Evolutionary conservation across 1,140 invertebrate genomes (phyloP).

Genomic region (Lepidostoma basale): DNA sequence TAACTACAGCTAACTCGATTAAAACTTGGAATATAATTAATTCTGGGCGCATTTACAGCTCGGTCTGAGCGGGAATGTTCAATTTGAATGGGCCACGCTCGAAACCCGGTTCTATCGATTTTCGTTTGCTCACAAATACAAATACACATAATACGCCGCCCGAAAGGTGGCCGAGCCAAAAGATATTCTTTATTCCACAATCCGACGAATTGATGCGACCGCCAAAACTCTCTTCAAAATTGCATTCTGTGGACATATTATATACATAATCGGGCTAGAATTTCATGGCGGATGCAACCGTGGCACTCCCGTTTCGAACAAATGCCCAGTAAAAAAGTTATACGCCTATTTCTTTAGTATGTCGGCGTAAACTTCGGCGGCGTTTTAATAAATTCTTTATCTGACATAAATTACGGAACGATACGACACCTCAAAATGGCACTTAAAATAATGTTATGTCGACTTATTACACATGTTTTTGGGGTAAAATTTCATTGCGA

Average conservation of each 20-base stretch:
- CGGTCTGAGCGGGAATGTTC: not conserved
- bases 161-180: not conserved
- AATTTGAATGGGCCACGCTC: not conserved
- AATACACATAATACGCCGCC: slow-evolving; percentile 4
- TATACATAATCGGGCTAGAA: slow-evolving; percentile 23
- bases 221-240: not conserved
- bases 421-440: not conserved
- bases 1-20: not conserved
- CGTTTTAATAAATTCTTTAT: not conserved
- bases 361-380: not conserved
- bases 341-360: not conserved
- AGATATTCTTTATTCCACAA: slow-evolving; percentile 16
- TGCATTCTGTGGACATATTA: not conserved
- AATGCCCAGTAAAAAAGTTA: not conserved
- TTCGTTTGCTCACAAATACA: slow-evolving; percentile 18
- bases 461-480: slow-evolving; percentile 3
- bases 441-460: not conserved
- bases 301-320: not conserved
- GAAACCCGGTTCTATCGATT: slow-evolving; percentile 20
- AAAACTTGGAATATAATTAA: not conserved
- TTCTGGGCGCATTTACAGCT: not conserved
- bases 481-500: not conserved
- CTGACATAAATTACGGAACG: not conserved
- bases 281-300: slow-evolving; percentile 16
- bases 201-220: not conserved